Base-by-base conservation (phyloP, 2,797 vertebrate species). In the Muscicapa comitata region DNA sequence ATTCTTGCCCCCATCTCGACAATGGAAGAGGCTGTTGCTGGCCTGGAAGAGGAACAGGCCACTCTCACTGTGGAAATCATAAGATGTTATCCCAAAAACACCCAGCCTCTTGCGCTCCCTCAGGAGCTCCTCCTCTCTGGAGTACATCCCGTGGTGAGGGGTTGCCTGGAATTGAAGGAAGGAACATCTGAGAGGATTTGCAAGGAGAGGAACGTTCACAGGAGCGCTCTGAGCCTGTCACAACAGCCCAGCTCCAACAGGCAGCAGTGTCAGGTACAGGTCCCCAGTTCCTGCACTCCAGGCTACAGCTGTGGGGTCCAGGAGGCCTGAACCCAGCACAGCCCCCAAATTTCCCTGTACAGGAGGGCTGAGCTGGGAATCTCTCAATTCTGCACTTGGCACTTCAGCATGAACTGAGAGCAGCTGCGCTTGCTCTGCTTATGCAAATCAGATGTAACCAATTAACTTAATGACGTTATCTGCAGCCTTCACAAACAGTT, bases 1-100 rank as follows among this genome's bases (percentile, higher is more conserved):
- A 3, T 99, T 99, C 97, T 98, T 98, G 94, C 99, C 99, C 3
- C 99, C 99, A 4, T 99, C 99, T 35, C 98, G 98, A 95, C 99
- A 99, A 90, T 99, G 99, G 96, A 99, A 99, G 94, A 99, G 99
- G 97, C 99, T 99, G 94, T 99, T 99, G 98, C 98, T 99, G 97
- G 99, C 99, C 98, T 99, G 99, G 97, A 99, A 99, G 62, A 99
- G 99, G 98, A 99, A 99, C 47, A 99, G 98, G 95, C 99, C 99
- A 1, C 98, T 99, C 90, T 98, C 98, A 8, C 98, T 97, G 86
- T 99, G 99, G 97, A 99, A 99, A 97, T 99, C 99, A 0, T 99
- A 99, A 3, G 99, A 99, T 0, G 99, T 99, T 96, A 99, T 99
- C 37, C 99, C 99, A 19, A 99, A 99, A 12, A 99, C 99, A 2